Evolutionary conservation across 2,113 vertebrate genomes (phyloP), one percentile per base, ranked within the genome.

Genomic region (Microtus oregoni): DNA sequence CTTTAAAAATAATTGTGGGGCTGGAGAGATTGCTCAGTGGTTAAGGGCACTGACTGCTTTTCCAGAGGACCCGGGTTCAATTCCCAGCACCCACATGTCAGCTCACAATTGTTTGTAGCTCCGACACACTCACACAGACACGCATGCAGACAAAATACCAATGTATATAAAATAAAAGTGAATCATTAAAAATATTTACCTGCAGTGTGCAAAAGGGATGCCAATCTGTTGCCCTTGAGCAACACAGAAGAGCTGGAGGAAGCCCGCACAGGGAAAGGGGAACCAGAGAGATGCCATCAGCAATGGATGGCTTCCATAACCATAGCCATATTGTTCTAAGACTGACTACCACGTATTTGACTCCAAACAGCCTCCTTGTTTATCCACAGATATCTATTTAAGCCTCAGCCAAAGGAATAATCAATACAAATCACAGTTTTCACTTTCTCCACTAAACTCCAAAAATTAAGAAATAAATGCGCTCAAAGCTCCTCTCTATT

Each of bases 391-490:
- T 75, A 38, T 7, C 14, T 70, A 32, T 67, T 81, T 93, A 90
- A 78, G 38, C 52, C 32, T 93, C 72, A 75, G 75, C 38, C 52
- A 79, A 90, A 79, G 77, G n/a, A 96, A 77, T 92, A 30, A 85
- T 65, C 26, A 44, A 32, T 52, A 65, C 89, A 87, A 88, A 68
- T 47, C 70, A 55, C 63, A 55, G 75, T 81, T 86, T 89, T 86
- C 26, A 91, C 47, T 90, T 92, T 90, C 67, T 92, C 79, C 41
- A 76, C 55, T 90, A 95, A 79, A 89, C 30, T 91, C 58, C 17
- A 89, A 82, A 90, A 87, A 86, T 41, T 83, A 92, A 44, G 75
- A 68, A 90, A 81, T 13, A n/a, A 61, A 30, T 63, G 47, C 3
- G 3, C 86, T 89, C 28, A 30, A 65, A 82, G 12, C 10, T 32